phyloP scores from a whole-genome alignment of 2,888 invertebrate genomes.

The Odontothrips loti region DNA sequence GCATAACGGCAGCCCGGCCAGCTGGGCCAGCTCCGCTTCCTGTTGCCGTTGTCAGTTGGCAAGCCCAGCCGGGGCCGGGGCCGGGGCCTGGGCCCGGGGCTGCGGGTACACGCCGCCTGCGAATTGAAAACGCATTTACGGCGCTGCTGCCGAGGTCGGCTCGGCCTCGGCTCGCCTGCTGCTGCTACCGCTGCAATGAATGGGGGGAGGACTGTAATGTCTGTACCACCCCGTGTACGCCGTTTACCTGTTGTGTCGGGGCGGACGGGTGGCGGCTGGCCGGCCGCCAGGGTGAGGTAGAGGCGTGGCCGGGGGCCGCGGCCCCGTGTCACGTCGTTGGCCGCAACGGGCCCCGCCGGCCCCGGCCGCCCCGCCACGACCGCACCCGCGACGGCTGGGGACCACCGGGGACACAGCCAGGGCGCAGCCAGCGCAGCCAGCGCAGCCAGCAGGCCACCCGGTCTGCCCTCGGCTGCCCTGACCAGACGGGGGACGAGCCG shows the following conservation, averaged over 20 bases:
- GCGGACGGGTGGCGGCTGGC: not conserved
- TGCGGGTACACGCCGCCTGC: too few relatives aligned
- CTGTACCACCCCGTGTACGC: not conserved
- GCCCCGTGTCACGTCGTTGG: not conserved
- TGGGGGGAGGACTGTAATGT: not conserved
- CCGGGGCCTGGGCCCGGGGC: not conserved
- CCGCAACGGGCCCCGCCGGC: not conserved
- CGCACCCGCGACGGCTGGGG: not conserved
- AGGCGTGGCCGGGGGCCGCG: not conserved
- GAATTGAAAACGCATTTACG: conserved; percentile 25
- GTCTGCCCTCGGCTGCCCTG: too few relatives aligned
- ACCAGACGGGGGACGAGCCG: too few relatives aligned
- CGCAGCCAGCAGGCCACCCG: too few relatives aligned
- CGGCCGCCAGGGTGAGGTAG: conserved; percentile 11
- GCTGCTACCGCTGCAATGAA: not conserved
- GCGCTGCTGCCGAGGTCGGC: not conserved
- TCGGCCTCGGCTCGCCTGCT: not conserved
- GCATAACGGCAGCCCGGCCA: too few relatives aligned
- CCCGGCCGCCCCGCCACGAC: not conserved
- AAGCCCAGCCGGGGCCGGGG: not conserved
- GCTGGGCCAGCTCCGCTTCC: not conserved
- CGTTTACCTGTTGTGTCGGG: not conserved
- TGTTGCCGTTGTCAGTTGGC: not conserved
- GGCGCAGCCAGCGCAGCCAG: too few relatives aligned
- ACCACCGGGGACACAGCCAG: too few relatives aligned